phyloP scores from a whole-genome alignment of 2,797 vertebrate genomes.

The Chelonia mydas region DNA sequence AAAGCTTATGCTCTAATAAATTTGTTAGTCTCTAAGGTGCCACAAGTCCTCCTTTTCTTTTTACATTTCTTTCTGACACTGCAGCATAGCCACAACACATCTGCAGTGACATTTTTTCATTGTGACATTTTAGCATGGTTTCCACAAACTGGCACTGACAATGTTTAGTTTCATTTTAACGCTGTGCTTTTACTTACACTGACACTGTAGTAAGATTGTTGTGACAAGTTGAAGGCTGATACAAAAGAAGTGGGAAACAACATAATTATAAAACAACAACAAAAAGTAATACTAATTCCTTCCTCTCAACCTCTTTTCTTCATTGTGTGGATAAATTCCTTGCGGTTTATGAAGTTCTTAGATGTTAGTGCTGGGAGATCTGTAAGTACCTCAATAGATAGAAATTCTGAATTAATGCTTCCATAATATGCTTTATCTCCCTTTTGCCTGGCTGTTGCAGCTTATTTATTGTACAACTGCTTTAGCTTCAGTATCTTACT shows the following conservation, averaged over 20 bases:
- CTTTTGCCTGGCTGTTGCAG: background rate
- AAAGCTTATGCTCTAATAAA: too few species aligned
- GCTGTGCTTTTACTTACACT: conserved; percentile 38
- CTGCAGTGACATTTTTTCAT: background rate
- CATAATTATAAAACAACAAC: conserved; percentile 37
- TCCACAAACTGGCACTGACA: conserved; percentile 70
- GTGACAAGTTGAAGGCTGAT: conserved; percentile 70
- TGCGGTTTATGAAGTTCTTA: background rate
- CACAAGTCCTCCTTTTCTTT: too few species aligned
- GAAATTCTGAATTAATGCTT: background rate
- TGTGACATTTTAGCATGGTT: conserved; percentile 31
- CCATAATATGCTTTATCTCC: background rate
- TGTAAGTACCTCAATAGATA: background rate
- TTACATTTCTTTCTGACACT: accelerated
- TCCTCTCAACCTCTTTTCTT: background rate
- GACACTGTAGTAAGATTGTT: conserved; percentile 24
- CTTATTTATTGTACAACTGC: background rate
- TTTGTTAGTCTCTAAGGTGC: too few species aligned
- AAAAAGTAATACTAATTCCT: conserved; percentile 15
- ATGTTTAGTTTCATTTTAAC: conserved; percentile 65
- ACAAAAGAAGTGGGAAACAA: conserved; percentile 60
- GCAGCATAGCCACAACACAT: background rate
- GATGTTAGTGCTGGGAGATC: background rate
- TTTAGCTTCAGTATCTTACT: background rate
- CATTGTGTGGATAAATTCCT: background rate